Evolutionary conservation across 2,113 vertebrate species (phyloP).

Genomic region (Tychaedon coryphoeus): DNA sequence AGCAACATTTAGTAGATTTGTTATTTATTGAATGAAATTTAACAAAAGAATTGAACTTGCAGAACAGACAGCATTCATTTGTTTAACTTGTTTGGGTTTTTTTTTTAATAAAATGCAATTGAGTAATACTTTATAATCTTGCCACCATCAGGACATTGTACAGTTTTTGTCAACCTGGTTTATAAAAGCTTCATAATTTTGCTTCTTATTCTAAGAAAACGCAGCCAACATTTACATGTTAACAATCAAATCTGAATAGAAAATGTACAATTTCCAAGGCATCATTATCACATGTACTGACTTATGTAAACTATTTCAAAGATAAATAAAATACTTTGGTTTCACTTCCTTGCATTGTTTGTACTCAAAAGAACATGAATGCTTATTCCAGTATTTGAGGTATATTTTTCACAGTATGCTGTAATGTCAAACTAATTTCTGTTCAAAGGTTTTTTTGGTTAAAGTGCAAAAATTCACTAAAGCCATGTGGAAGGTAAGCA

Average conservation of each 20-base stretch:
- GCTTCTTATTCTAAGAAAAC: neutral
- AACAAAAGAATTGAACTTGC: neutral
- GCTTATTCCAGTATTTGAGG: constrained; percentile 43
- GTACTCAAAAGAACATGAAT: neutral
- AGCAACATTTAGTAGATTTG: neutral
- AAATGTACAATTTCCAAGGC: neutral
- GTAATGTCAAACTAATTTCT: constrained; percentile 9
- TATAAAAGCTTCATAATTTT: neutral
- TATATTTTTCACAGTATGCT: constrained; percentile 37
- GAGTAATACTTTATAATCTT: neutral
- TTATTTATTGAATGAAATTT: neutral
- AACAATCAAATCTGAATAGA: neutral
- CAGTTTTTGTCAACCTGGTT: neutral
- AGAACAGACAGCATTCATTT: neutral
- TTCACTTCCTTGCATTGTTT: neutral
- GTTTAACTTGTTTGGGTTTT: neutral
- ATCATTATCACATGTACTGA: neutral
- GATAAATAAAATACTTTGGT: constrained; percentile 23
- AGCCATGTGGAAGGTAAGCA: neutral
- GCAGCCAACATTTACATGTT: neutral
- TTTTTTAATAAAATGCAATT: neutral
- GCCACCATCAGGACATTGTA: neutral
- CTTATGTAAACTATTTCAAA: neutral
- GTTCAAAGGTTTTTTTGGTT: constrained; percentile 8
- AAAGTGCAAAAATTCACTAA: constrained; percentile 66